A percentile compares a stretch with the other conserved stretches of the same genome.
Conservation (phyloP, 2,888 invertebrate species). For the Pelosia muscerda region DNA sequence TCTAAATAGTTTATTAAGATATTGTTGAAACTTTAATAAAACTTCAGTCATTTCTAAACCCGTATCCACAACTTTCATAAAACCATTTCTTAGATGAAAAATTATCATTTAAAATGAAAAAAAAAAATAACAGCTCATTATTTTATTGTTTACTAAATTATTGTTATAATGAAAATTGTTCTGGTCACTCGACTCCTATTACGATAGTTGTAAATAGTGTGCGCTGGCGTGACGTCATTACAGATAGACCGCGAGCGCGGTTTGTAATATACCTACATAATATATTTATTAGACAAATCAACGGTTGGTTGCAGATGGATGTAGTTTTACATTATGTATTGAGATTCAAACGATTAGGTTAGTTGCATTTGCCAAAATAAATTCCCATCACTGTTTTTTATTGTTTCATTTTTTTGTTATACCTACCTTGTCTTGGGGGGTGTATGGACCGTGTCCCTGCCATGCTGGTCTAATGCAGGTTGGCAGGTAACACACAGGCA, state of each 20-base stretch:
- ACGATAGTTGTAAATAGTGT: conserved; percentile 66
- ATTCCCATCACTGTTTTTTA: conserved; percentile 81
- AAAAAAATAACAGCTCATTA: conserved; percentile 51
- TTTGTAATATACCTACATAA: conserved; percentile 56
- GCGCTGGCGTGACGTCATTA: conserved; percentile 57
- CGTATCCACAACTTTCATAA: conserved; percentile 31
- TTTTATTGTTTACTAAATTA: conserved; percentile 70
- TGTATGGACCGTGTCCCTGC: no score
- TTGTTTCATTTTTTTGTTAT: conserved; percentile 42
- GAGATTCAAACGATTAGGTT: conserved; percentile 82
- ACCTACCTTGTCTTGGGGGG: no score
- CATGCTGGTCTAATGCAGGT: no score
- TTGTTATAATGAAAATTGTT: conserved; percentile 71
- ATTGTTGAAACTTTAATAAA: conserved; percentile 1
- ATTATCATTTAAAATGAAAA: conserved; percentile 47
- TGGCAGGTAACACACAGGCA: no score
- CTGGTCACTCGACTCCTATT: conserved; percentile 80
- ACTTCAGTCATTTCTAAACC: conserved; percentile 31
- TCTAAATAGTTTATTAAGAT: not conserved
- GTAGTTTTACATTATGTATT: conserved; percentile 80
- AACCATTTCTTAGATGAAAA: conserved; percentile 42
- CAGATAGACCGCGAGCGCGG: conserved; percentile 43
- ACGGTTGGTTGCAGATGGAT: conserved; percentile 62
- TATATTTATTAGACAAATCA: conserved; percentile 72
- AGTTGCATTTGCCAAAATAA: conserved; percentile 86